Percentiles rank a stretch among this genome's conserved stretches.
phyloP scores from a whole-genome alignment of 2,797 vertebrate species.

The Scyliorhinus canicula region DNA sequence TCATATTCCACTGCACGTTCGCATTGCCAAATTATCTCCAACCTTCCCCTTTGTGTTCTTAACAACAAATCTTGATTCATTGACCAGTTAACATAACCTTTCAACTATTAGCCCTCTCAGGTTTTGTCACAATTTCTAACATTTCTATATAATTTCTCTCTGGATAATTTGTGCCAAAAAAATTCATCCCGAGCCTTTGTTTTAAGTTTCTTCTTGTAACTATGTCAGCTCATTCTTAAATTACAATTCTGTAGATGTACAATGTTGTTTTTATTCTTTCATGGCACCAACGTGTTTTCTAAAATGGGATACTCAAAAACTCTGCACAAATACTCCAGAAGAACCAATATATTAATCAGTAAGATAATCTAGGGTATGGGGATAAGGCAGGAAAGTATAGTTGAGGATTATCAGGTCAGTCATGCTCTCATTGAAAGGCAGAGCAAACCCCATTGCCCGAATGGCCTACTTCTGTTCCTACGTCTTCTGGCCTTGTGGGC shows the following conservation, averaged over 20 bases:
- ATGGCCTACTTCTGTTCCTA: no score
- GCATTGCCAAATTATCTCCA: not conserved
- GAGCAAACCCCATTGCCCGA: no score
- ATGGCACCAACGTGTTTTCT: not conserved
- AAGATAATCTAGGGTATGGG: no score
- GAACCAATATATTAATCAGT: no score
- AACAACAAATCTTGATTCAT: not conserved
- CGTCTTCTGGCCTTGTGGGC: no score
- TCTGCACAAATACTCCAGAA: not conserved
- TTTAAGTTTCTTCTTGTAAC: not conserved
- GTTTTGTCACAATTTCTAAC: not conserved
- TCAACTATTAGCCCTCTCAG: not conserved
- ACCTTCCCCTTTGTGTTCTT: not conserved
- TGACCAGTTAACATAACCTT: not conserved
- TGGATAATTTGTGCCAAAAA: not conserved
- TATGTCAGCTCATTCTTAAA: not conserved
- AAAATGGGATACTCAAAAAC: not conserved
- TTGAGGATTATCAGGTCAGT: no score
- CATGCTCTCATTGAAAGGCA: no score
- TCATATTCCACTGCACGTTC: not conserved
- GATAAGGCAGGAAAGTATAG: no score
- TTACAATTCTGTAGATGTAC: not conserved
- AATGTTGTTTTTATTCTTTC: not conserved
- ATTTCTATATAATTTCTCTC: not conserved
- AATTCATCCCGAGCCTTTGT: not conserved